phyloP scores from a whole-genome alignment of 2,797 vertebrate genomes.

The Nannoperca australis region DNA sequence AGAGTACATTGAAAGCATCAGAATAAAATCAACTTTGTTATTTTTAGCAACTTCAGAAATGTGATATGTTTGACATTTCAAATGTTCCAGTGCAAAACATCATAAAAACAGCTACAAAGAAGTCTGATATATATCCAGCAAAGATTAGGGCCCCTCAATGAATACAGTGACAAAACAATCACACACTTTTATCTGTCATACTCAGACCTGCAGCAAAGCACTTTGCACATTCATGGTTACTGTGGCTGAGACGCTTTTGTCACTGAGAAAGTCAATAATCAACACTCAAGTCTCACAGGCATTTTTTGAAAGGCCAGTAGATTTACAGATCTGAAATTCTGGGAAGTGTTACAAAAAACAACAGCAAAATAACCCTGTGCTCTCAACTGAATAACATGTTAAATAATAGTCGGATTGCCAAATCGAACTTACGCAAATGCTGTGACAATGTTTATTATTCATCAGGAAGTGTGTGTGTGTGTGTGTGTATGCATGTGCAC shows the following conservation, averaged over 20 bases:
- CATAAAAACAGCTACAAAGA: conserved; percentile 22
- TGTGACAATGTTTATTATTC: background rate
- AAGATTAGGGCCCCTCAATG: conserved; percentile 1
- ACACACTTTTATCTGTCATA: conserved; percentile 35
- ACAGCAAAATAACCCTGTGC: too few relatives aligned
- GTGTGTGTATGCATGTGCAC: background rate
- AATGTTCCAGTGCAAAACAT: conserved; percentile 27
- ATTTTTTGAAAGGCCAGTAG: conserved; percentile 23
- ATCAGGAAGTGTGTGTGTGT: background rate
- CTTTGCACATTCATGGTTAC: conserved; percentile 49
- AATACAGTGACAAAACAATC: conserved; percentile 30
- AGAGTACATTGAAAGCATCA: conserved; percentile 34
- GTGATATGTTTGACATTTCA: conserved; percentile 50
- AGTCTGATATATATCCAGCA: conserved; percentile 20
- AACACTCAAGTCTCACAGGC: conserved; percentile 43
- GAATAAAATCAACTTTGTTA: conserved; percentile 34
- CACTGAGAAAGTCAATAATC: conserved; percentile 37
- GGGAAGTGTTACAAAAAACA: background rate
- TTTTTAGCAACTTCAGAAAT: conserved; percentile 45
- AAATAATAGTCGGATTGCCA: background rate
- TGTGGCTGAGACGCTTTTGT: conserved; percentile 44
- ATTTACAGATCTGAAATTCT: conserved; percentile 27
- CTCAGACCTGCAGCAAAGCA: conserved; percentile 45
- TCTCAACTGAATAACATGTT: background rate
- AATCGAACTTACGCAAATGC: background rate